Evolutionary conservation across 2,888 invertebrate species (phyloP), one percentile per base, ranked within the genome.

Genomic region (Entomobrya proxima): DNA sequence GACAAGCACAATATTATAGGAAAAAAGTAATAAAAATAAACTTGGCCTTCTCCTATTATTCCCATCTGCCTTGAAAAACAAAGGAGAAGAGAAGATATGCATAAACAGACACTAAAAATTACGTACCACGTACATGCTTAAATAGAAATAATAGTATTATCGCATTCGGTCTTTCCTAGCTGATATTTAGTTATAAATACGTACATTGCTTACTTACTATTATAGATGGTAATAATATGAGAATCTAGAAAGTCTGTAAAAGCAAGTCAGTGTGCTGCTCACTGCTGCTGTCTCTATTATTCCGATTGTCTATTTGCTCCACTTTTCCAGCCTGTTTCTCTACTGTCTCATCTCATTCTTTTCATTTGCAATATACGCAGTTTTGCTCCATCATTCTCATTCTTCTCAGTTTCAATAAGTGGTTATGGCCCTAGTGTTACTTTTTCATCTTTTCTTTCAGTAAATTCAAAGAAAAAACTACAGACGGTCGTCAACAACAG

Each of bases 401-500:
- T 64, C 64, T 64, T n/a, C 67, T 67, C 67, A 67, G 37, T 67
- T 67, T 67, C 67, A 37, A 67, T 67, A 67, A 37, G 67, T 40
- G 24, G 24, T 37, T 32, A 32, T 58, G 58, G 24, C 58, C n/a
- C n/a, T n/a, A 58, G 58, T 58, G 24, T 37, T 67, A 67, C 21
- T 67, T 5, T 40, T 15, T 30, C 13, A 15, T 15, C 52, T 55
- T 55, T 55, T 21, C 24, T 24, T 5, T 32, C 32, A 55, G 21
- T 32, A 32, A 61, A 32, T 32, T n/a, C 37, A 13, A 1, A 64
- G 21, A 35, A 21, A 35, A 64, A 37, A 27, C 64, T 13, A 4
- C 47, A 3, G 37, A 37, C 40, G n/a, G n/a, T n/a, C n/a, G 40
- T 67, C 40, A 40, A 40, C 40, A 67, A 35, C 35, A 40, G 67